Percentiles rank a stretch among this genome's conserved stretches.
Conservation (phyloP, 2,113 vertebrate genomes). For the Raja brachyura region DNA sequence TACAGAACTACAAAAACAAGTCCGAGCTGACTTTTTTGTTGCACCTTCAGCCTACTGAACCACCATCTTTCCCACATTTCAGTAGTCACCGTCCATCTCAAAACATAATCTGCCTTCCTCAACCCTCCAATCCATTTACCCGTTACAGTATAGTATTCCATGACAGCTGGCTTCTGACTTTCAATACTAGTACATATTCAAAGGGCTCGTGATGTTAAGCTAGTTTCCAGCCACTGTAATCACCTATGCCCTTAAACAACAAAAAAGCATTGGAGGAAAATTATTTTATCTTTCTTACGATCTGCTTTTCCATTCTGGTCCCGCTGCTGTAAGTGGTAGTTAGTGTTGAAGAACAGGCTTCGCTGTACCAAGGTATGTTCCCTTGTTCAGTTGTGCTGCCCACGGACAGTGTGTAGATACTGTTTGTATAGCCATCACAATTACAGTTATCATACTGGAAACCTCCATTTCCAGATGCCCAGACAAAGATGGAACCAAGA, state of each 20-base stretch:
- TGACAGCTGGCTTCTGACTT: no score
- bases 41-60: background rate
- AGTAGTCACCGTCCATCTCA: background rate
- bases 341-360: conserved; percentile 65
- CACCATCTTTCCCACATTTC: background rate
- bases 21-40: background rate
- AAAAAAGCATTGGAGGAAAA: background rate
- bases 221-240: background rate
- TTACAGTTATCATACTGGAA: conserved; percentile 62
- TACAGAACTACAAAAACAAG: no score
- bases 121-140: no score
- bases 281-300: conserved; percentile 52
- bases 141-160: no score
- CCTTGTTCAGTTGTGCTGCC: conserved; percentile 57
- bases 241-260: background rate
- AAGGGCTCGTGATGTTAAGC: no score
- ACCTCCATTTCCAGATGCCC: conserved; percentile 67
- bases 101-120: background rate
- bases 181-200: no score
- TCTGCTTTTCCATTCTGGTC: conserved; percentile 47
- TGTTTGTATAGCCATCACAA: conserved; percentile 65
- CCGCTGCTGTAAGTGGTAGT: conserved; percentile 68
- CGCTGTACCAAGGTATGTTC: conserved; percentile 55
- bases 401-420: conserved; percentile 63
- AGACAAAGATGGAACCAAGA: conserved; percentile 66